Percentiles rank a stretch among this genome's conserved stretches.
Evolutionary conservation across 2,113 vertebrate species (phyloP).

Genomic region (Rhinogobius similis): DNA sequence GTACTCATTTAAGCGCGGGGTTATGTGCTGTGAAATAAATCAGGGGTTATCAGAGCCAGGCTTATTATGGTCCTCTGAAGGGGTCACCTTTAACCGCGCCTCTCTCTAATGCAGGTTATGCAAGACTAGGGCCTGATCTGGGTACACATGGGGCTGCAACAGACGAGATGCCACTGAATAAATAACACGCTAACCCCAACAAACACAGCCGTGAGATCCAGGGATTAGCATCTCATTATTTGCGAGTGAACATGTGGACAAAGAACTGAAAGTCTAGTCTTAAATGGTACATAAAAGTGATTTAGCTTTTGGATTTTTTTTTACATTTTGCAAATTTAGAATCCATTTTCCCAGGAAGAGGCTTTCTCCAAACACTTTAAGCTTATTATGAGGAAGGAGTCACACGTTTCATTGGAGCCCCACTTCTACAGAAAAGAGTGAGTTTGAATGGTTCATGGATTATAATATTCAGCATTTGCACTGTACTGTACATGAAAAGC

Average conservation of each 20-base stretch:
- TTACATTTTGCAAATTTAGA: conserved; percentile 14
- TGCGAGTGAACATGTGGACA: conserved; percentile 39
- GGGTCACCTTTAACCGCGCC: conserved; percentile 70
- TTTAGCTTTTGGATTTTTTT: conserved; percentile 12
- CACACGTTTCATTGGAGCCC: conserved; percentile 8
- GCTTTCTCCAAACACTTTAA: conserved; percentile 4
- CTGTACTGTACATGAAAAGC: background rate
- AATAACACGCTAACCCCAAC: conserved; percentile 69
- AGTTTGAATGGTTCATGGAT: background rate
- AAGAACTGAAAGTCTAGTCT: conserved; percentile 46
- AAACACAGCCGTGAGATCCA: conserved; percentile 61
- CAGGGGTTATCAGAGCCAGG: conserved; percentile 28
- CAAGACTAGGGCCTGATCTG: conserved; percentile 55
- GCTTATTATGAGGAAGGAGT: conserved; percentile 30
- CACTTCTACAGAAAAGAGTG: conserved; percentile 12
- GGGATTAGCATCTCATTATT: conserved; percentile 77
- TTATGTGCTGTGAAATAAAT: conserved; percentile 45
- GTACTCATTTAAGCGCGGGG: conserved; percentile 11
- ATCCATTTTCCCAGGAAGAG: conserved; percentile 6
- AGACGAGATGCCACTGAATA: conserved; percentile 70
- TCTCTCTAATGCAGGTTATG: conserved; percentile 59
- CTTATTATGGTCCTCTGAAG: conserved; percentile 53
- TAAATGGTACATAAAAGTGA: conserved; percentile 18
- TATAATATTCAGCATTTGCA: background rate
- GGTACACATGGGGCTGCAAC: conserved; percentile 59